A percentile compares a stretch with the other conserved stretches of the same genome.
phyloP scores from a whole-genome alignment of 2,888 invertebrate species.

The Apodemia hepburni region DNA sequence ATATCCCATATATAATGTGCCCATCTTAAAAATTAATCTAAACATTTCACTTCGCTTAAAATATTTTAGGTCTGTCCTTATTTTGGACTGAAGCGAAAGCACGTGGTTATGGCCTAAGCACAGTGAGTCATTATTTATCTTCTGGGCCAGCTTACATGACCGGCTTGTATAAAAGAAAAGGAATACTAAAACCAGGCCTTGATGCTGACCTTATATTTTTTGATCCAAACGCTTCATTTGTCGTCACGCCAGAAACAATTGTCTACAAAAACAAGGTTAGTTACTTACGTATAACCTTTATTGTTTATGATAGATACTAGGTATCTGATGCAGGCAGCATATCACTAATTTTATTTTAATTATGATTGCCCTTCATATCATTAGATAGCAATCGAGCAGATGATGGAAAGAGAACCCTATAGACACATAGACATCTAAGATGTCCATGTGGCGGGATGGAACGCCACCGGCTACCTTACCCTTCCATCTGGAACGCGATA shows the following conservation, averaged over 20 bases:
- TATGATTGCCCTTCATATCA: too few relatives aligned
- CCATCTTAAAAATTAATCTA: too few relatives aligned
- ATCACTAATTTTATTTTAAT: too few relatives aligned
- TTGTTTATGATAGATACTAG: too few relatives aligned
- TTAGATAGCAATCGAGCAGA: too few relatives aligned
- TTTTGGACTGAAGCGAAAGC: constrained; percentile 84
- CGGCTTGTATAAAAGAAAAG: constrained; percentile 81
- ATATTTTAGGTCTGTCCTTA: constrained; percentile 77
- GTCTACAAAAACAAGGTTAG: constrained; percentile 84
- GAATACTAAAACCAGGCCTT: constrained; percentile 79
- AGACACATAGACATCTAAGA: too few relatives aligned
- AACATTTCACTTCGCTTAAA: background rate
- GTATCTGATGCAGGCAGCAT: too few relatives aligned
- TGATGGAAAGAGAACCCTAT: too few relatives aligned
- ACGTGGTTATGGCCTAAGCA: constrained; percentile 72
- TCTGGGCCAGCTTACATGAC: constrained; percentile 81
- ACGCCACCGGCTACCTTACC: too few relatives aligned
- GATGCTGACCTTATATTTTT: constrained; percentile 88
- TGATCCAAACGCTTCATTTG: constrained; percentile 82
- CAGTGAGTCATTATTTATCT: constrained; percentile 81
- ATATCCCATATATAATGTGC: too few relatives aligned
- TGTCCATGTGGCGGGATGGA: too few relatives aligned
- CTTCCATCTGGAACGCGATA: too few relatives aligned
- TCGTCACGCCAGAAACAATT: constrained; percentile 77
- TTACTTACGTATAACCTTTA: background rate